Evolutionary conservation across 2,113 vertebrate species (phyloP).

Genomic region (Pedionomus torquatus): DNA sequence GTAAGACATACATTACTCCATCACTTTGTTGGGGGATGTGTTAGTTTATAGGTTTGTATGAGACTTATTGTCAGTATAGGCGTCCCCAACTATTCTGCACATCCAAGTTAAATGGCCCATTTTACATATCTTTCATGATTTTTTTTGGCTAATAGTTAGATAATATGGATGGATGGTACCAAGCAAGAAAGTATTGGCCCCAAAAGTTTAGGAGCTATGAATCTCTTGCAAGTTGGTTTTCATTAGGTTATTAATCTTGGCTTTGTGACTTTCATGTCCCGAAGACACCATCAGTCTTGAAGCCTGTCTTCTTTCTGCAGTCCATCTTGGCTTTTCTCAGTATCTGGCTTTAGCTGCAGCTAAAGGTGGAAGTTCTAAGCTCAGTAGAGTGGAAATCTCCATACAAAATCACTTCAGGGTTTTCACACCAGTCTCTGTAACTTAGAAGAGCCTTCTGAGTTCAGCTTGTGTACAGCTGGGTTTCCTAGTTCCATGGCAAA

Average conservation of each 20-base stretch:
- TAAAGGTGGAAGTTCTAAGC: neutral
- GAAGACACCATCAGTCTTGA: neutral
- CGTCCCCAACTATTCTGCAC: neutral
- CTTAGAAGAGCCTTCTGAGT: neutral
- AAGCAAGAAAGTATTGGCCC: neutral
- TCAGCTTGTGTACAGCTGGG: neutral
- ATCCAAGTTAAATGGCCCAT: neutral
- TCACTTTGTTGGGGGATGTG: neutral
- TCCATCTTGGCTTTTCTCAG: neutral
- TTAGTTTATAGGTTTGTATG: neutral
- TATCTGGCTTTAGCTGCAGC: neutral
- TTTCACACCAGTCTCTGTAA: neutral
- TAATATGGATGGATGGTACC: neutral
- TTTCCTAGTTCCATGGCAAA: neutral
- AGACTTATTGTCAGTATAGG: neutral
- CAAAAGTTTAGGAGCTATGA: neutral
- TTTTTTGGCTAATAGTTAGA: neutral
- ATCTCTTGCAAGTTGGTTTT: neutral
- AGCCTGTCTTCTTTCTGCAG: neutral
- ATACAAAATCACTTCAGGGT: neutral
- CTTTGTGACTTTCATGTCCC: neutral
- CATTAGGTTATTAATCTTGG: neutral
- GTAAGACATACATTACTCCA: neutral
- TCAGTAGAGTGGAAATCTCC: neutral
- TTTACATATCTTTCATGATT: neutral